Conservation (phyloP, 2,888 invertebrate species). For the Cyaniris semiargus region DNA sequence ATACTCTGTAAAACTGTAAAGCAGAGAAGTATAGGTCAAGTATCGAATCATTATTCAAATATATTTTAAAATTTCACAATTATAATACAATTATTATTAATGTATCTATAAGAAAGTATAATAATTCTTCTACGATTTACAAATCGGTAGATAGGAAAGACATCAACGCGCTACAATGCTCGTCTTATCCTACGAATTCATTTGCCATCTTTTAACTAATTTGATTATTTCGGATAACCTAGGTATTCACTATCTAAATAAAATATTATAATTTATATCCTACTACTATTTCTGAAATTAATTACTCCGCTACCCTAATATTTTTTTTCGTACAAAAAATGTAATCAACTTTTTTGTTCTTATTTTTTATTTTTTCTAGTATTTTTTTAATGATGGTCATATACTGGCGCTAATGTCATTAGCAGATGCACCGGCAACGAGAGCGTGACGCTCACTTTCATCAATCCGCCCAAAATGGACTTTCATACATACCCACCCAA, state of each 20-base stretch:
- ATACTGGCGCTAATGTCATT: background rate
- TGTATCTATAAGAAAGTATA: too few species aligned
- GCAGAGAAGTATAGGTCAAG: too few species aligned
- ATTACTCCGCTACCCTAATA: background rate
- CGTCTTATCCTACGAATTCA: background rate
- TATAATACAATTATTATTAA: too few species aligned
- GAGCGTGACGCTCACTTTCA: constrained; percentile 65
- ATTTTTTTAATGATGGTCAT: background rate
- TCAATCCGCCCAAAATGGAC: constrained; percentile 31
- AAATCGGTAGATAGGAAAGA: background rate
- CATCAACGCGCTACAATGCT: constrained; percentile 15
- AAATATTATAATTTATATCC: too few species aligned
- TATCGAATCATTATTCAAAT: too few species aligned
- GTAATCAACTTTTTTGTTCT: background rate
- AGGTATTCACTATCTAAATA: too few species aligned
- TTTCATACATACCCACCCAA: background rate
- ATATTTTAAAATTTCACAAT: too few species aligned
- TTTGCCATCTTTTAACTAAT: background rate
- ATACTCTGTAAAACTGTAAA: too few species aligned
- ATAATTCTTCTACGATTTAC: too few species aligned
- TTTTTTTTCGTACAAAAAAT: background rate
- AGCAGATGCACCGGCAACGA: constrained; percentile 46
- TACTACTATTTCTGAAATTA: too few species aligned
- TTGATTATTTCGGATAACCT: background rate
- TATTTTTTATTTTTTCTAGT: background rate